Conservation (phyloP, 2,113 vertebrate species). For the Sardina pilchardus region DNA sequence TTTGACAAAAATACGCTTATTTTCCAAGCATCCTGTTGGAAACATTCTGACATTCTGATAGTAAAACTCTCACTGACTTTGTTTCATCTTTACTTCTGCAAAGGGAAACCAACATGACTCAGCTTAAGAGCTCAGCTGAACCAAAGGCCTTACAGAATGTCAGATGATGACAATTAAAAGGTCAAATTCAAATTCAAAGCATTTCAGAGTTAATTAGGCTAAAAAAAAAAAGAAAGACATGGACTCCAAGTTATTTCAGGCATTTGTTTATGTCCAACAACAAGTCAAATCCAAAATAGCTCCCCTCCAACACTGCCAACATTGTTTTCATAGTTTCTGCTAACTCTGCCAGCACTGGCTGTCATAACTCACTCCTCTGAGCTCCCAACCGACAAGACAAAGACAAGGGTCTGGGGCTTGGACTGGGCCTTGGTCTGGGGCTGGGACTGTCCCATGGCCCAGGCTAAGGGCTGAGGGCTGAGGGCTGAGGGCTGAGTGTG, state of each 20-base stretch:
- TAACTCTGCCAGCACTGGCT: not conserved
- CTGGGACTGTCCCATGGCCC: too few relatives aligned
- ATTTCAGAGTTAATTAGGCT: not conserved
- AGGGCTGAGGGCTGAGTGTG: not conserved
- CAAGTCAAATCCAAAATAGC: not conserved
- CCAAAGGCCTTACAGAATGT: not conserved
- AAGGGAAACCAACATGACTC: not conserved
- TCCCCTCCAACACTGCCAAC: not conserved
- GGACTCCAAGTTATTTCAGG: not conserved
- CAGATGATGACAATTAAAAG: not conserved
- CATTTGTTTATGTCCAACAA: not conserved
- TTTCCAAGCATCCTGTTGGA: not conserved
- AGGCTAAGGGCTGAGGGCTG: not conserved
- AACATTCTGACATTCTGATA: too few relatives aligned
- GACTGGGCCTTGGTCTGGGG: not conserved
- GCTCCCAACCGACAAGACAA: not conserved
- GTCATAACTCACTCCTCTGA: not conserved
- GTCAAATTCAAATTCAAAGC: not conserved
- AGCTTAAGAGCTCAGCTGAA: not conserved
- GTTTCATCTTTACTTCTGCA: not conserved
- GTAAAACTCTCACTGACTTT: not conserved
- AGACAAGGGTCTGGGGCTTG: not conserved
- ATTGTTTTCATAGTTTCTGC: not conserved
- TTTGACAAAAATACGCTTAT: not conserved
- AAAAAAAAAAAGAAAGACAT: not conserved